Base-by-base conservation (phyloP, 2,888 invertebrate species). In the Polymixis flavicincta region DNA sequence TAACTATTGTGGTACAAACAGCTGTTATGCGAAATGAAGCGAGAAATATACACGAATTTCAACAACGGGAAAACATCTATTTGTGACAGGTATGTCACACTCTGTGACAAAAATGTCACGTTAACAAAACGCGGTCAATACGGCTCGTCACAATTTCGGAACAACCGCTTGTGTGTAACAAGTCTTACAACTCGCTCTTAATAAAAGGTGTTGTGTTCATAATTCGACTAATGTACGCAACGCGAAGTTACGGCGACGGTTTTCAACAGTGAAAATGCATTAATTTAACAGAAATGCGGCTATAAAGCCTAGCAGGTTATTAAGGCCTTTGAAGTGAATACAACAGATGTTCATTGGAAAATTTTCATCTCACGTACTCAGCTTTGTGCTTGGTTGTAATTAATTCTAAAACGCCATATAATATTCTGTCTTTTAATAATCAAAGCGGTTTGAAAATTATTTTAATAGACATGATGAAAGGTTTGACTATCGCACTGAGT, bases 231-330 rank as follows among this genome's bases (percentile, higher is more conserved):
- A 91, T 87, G 84, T 88, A 83, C 76, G 83, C 79, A 86, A 87
- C 81, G 85, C 73, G 86, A 83, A 85, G 87, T 89, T 88, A 89
- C 85, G 85, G 59, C 71, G 81, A 82, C 83, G 85, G 86, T 90
- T 89, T 86, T 80, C 85, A 89, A 88, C 89, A 87, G 85, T 85
- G 89, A 89, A 89, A 90, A 91, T 91, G 90, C 89, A 91, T 91
- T 91, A 91, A 91, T 91, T 90, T 90, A 85, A 87, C 88, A 83
- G 84, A 87, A 90, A 89, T 88, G 85, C 83, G 83, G 83, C 85
- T 76, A 87, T 90, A 89, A 91, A 88, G 86, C 87, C 74, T 78
- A 71, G 78, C 69, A 71, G 81, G 88, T 88, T 88, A 88, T 83
- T 86, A 80, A 76, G 72, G 79, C 88, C 87, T 90, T 89, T 90